phyloP scores from a whole-genome alignment of 37 sponge, comb jelly and placozoan species.

The Halichondria panicea region DNA sequence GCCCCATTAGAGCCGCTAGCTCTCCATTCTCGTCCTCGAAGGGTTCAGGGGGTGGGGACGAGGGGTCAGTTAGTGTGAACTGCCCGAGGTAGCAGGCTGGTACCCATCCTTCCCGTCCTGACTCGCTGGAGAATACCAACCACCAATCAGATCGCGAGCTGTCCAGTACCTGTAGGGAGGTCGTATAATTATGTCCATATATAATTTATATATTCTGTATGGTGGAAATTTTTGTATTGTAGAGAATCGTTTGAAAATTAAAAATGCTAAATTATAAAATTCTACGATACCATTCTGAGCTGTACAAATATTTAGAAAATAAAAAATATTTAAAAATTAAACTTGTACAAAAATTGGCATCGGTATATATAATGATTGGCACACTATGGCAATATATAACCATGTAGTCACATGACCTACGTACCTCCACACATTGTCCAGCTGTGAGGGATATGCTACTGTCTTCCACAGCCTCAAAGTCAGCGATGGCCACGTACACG shows the following conservation, averaged over 20 bases:
- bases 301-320: not conserved
- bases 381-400: not conserved
- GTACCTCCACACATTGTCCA: conserved; percentile 59
- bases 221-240: not conserved
- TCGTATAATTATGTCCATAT: not conserved
- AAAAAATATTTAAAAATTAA: not conserved
- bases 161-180: conserved; percentile 51
- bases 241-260: not conserved
- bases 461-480: conserved; percentile 38
- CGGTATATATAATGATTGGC: not conserved
- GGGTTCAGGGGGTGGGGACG: conserved; percentile 34
- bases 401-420: not conserved
- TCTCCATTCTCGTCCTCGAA: conserved; percentile 47
- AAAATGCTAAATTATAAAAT: not conserved
- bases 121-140: conserved; percentile 38
- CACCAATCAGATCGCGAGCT: conserved; percentile 57
- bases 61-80: not conserved
- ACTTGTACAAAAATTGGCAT: not conserved
- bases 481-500: conserved; percentile 55
- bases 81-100: conserved; percentile 70
- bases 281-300: not conserved
- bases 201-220: not conserved
- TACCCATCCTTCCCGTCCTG: conserved; percentile 64
- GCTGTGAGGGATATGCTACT: conserved; percentile 33
- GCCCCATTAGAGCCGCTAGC: conserved; percentile 1